These are phyloP conservation scores for Scaptodrosophila lebanonensis DNA, from an alignment of 1,140 invertebrate genomes.

Conservation along the genomic window DNA sequence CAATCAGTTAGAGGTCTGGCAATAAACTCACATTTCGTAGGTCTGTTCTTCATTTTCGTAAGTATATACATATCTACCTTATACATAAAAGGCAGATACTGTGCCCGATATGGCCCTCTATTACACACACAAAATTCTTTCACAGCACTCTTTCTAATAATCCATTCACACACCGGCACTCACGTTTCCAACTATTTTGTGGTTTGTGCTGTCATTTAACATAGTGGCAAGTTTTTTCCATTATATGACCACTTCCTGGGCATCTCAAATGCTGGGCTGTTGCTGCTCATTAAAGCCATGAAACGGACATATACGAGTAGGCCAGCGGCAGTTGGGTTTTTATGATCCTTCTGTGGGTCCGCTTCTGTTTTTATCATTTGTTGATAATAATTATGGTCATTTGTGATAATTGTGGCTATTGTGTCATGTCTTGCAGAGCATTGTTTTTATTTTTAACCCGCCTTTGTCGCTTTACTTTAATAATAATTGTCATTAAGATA, in stretches of 20 bases:
- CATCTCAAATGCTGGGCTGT: background rate
- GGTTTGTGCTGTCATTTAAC: conserved; percentile 36
- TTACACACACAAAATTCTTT: too few species aligned
- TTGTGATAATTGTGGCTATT: conserved; percentile 70
- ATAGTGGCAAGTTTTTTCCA: conserved; percentile 9
- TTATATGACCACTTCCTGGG: conserved; percentile 13
- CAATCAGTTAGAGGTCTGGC: too few species aligned
- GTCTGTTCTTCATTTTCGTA: too few species aligned
- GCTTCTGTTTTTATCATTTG: conserved; percentile 46
- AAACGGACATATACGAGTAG: background rate
- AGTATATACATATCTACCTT: too few species aligned
- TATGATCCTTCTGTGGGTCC: conserved; percentile 51
- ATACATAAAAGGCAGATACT: too few species aligned
- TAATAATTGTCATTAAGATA: conserved; percentile 74
- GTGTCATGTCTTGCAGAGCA: conserved; percentile 43
- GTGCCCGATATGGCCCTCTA: too few species aligned
- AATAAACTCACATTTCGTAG: too few species aligned
- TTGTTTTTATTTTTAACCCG: conserved; percentile 14
- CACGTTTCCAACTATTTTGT: conserved; percentile 36
- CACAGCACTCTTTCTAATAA: too few species aligned
- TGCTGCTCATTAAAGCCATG: background rate
- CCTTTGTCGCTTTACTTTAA: conserved; percentile 34
- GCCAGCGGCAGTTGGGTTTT: conserved; percentile 37
- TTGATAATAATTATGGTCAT: conserved; percentile 75
- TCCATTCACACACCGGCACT: too few species aligned